Conservation (phyloP, 2,113 vertebrate genomes). For the Rynchops niger region DNA sequence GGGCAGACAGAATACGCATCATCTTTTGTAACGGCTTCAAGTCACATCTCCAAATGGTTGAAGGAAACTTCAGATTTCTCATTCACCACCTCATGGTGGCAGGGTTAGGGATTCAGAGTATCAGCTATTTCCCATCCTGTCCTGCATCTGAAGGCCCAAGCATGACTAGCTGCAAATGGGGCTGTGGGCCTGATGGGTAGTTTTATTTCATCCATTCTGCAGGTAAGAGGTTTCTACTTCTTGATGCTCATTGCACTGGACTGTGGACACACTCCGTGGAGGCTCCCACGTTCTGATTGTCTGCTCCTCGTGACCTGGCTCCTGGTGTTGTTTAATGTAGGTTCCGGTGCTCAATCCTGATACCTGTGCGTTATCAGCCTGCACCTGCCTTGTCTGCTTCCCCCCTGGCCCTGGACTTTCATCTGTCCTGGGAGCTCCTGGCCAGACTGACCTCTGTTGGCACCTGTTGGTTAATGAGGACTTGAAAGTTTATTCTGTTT, state of each 20-base stretch:
- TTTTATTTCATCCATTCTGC: not conserved
- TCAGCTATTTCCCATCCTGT: not conserved
- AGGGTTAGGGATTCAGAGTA: not conserved
- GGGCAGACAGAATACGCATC: not conserved
- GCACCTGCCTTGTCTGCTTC: not conserved
- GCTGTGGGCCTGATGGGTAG: not conserved
- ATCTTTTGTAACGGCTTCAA: not conserved
- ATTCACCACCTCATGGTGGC: not conserved
- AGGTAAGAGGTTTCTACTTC: not conserved
- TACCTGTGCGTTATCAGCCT: not conserved
- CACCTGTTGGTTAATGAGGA: not conserved
- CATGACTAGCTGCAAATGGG: not conserved
- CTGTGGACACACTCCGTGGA: fast-evolving
- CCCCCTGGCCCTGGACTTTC: not conserved
- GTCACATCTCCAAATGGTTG: not conserved
- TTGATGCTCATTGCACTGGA: not conserved
- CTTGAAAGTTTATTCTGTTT: not conserved
- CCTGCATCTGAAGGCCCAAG: not conserved
- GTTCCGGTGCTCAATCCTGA: not conserved
- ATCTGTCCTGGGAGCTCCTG: not conserved
- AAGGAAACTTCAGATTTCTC: not conserved
- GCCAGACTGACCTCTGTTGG: not conserved
- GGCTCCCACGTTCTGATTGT: not conserved
- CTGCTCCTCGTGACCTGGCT: not conserved
- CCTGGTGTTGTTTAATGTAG: not conserved